Conservation (phyloP, 2,888 invertebrate genomes). For the Clepsis dumicolana region DNA sequence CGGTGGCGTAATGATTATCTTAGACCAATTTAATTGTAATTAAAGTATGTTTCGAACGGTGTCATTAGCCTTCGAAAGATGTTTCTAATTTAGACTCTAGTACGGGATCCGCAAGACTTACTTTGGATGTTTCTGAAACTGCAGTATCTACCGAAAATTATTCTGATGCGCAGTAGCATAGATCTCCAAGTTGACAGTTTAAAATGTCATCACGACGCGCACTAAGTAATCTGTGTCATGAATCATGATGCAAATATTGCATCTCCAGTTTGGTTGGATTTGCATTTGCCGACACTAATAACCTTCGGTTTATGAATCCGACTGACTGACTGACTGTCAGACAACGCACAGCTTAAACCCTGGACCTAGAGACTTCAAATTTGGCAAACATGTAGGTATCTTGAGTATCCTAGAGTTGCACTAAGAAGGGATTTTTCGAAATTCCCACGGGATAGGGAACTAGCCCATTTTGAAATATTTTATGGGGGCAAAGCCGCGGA, state of each 20-base stretch:
- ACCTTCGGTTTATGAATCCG: too few species aligned
- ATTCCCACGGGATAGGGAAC: too few species aligned
- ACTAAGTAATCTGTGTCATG: conserved; percentile 14
- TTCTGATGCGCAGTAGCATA: neutral
- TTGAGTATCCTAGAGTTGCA: too few species aligned
- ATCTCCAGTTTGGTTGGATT: neutral
- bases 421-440: too few species aligned
- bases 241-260: conserved; percentile 10
- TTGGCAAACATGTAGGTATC: too few species aligned
- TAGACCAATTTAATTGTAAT: conserved; percentile 15
- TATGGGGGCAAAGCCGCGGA: too few species aligned
- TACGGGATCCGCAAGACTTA: neutral
- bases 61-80: neutral
- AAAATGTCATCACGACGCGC: conserved; percentile 18
- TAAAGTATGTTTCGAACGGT: neutral
- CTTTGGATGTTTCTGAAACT: neutral
- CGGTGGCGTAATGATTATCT: neutral
- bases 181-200: conserved; percentile 5
- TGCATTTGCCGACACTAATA: too few species aligned
- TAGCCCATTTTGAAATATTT: too few species aligned
- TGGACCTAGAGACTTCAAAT: too few species aligned
- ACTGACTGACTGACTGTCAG: too few species aligned
- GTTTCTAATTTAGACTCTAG: neutral
- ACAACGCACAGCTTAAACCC: too few species aligned
- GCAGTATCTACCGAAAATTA: neutral